phyloP scores from a whole-genome alignment of 2,888 invertebrate species.

The Cephonodes hylas region DNA sequence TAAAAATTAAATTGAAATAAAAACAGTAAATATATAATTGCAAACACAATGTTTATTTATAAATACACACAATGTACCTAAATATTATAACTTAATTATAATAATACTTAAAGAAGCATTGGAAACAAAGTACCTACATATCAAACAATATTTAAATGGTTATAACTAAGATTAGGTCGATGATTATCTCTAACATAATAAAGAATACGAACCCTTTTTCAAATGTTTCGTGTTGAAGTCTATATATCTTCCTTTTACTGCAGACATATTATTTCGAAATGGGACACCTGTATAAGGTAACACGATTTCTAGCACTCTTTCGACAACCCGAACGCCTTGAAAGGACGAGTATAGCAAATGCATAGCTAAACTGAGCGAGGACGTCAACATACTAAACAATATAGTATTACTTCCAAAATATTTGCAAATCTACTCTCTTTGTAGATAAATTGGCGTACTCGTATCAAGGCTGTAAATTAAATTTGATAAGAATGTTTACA shows the following conservation, averaged over 20 bases:
- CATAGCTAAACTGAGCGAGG: slow-evolving; percentile 32
- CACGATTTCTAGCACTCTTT: slow-evolving; percentile 48
- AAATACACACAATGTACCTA: no score
- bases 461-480: background rate
- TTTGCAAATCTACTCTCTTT: background rate
- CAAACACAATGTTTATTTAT: no score
- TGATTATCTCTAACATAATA: background rate
- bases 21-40: no score
- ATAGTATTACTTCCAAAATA: no score
- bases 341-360: slow-evolving; percentile 33
- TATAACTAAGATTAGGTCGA: background rate
- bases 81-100: no score
- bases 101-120: no score
- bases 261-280: slow-evolving; percentile 45
- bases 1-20: no score
- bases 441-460: slow-evolving; percentile 1
- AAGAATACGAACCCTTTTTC: slow-evolving; percentile 52
- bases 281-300: slow-evolving; percentile 38
- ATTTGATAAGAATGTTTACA: background rate
- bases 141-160: no score
- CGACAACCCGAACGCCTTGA: slow-evolving; percentile 38
- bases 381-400: slow-evolving; percentile 24
- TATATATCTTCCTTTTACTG: slow-evolving; percentile 43
- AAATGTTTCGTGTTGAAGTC: slow-evolving; percentile 67
- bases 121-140: no score